Evolutionary conservation across 2,113 vertebrate genomes (phyloP).

Genomic region (Thinocorus orbignyianus): DNA sequence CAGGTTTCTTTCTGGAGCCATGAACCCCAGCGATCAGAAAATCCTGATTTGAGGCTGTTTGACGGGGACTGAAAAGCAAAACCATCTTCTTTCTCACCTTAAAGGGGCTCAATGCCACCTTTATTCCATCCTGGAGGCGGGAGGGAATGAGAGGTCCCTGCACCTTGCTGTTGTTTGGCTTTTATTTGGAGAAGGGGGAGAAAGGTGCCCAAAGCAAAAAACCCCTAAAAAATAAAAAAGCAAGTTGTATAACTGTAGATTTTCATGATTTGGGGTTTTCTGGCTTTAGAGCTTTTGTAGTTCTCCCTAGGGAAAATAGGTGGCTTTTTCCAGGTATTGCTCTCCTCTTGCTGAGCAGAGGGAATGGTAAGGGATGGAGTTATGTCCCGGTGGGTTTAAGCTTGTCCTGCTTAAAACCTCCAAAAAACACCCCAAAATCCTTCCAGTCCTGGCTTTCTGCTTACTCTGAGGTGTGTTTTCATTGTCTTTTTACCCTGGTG

Average conservation of each 20-base stretch:
- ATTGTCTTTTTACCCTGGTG: neutral
- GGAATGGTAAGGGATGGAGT: neutral
- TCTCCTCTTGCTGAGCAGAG: neutral
- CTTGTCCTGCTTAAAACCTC: no score
- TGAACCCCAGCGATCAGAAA: neutral
- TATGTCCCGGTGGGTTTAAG: neutral
- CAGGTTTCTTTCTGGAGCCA: neutral
- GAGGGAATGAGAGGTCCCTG: neutral
- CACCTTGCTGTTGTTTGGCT: neutral
- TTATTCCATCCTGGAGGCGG: fast-evolving
- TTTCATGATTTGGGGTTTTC: neutral
- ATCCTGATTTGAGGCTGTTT: neutral
- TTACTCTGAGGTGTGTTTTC: neutral
- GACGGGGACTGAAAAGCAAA: neutral
- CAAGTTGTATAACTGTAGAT: neutral
- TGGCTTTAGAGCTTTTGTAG: neutral
- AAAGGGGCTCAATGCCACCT: neutral
- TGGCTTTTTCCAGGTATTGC: fast-evolving
- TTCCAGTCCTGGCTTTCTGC: neutral
- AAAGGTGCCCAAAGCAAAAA: neutral
- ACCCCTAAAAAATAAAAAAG: no score
- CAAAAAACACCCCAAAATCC: no score
- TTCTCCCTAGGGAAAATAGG: neutral
- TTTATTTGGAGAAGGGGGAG: neutral
- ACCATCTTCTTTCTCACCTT: fast-evolving